Evolutionary conservation across 1,140 invertebrate species (phyloP).

Genomic region (Drosophila subpulchrella): DNA sequence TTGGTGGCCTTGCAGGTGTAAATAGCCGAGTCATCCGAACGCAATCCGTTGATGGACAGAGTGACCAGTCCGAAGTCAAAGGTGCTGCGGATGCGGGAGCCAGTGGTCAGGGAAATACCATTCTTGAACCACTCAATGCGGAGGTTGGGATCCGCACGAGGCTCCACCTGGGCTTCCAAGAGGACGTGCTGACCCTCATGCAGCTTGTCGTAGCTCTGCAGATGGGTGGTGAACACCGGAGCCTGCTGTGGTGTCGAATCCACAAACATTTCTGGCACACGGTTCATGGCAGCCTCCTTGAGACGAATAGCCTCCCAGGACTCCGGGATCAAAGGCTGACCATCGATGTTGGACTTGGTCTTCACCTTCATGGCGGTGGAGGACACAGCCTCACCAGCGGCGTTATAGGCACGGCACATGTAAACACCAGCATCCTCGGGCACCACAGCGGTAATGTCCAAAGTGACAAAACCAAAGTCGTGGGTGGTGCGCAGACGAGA

Average conservation of each 20-base stretch:
- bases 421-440: constrained; percentile 96
- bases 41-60: constrained; percentile 93
- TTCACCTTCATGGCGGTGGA: constrained; percentile 95
- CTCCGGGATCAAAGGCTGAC: constrained; percentile 93
- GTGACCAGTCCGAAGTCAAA: constrained; percentile 98
- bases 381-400: constrained; percentile 95
- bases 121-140: constrained; percentile 97
- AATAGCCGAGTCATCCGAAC: constrained; percentile 95
- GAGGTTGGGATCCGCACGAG: constrained; percentile 97
- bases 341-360: constrained; percentile 91
- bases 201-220: constrained; percentile 93
- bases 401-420: constrained; percentile 96
- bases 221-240: constrained; percentile 95
- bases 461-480: constrained; percentile 97
- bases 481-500: constrained; percentile 95
- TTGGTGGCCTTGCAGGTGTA: constrained; percentile 97
- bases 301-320: constrained; percentile 95
- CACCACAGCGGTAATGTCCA: constrained; percentile 95
- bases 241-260: constrained; percentile 93
- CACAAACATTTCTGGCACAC: constrained; percentile 93
- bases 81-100: constrained; percentile 93
- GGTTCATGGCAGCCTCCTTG: constrained; percentile 95
- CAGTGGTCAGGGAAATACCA: constrained; percentile 92
- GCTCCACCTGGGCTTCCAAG: constrained; percentile 97
- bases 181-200: constrained; percentile 95